Evolutionary conservation across 1,140 invertebrate species (phyloP).

Genomic region (Lepidurus couesii): DNA sequence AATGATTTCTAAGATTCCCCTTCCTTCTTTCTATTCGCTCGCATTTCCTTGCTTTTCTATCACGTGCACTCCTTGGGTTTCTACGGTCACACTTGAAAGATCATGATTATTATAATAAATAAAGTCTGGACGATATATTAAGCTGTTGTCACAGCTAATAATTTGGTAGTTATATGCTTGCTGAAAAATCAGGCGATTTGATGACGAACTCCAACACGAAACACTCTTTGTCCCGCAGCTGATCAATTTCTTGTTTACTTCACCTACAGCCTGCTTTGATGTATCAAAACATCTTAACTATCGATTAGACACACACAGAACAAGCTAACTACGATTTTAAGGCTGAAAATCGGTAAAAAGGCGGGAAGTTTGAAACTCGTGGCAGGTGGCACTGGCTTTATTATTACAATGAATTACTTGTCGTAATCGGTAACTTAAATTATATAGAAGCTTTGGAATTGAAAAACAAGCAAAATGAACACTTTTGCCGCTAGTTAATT

Average conservation of each 20-base stretch:
- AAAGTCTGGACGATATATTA: no score
- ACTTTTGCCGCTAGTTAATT: neutral
- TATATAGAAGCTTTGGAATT: conserved; percentile 1
- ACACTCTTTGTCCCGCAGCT: conserved; percentile 3
- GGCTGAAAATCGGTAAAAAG: no score
- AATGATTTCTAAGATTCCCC: neutral
- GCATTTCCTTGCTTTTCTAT: neutral
- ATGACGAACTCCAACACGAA: neutral
- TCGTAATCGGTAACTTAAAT: neutral
- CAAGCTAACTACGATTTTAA: no score
- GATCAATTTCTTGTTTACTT: conserved; percentile 4
- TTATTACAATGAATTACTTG: neutral
- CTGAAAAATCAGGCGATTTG: neutral
- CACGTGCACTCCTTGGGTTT: neutral
- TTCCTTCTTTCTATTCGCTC: neutral
- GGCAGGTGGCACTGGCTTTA: neutral
- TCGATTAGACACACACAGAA: neutral
- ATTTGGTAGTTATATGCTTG: neutral
- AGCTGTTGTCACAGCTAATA: no score
- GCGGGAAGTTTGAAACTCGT: no score
- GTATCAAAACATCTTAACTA: neutral
- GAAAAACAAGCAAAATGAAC: neutral
- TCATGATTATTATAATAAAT: neutral
- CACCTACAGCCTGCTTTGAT: neutral
- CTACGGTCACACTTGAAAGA: neutral